These are phyloP conservation scores for Dyspetes luteomarginatus DNA, from an alignment of 2,888 invertebrate genomes.

Conservation along the genomic window DNA sequence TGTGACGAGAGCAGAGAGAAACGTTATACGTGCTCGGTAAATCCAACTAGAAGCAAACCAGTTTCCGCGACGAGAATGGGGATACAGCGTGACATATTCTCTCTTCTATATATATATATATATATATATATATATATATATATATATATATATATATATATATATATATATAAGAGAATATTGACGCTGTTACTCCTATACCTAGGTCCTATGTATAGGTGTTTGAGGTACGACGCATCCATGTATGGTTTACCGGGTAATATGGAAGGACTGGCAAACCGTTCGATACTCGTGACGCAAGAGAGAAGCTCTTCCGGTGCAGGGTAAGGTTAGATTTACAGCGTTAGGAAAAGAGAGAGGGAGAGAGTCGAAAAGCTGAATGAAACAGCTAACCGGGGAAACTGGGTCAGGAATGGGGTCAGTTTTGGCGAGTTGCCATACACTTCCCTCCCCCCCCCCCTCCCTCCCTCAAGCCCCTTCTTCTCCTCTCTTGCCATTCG, in stretches of 20 bases:
- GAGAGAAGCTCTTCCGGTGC: conserved; percentile 62
- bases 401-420: conserved; percentile 73
- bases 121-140: conserved; percentile 4
- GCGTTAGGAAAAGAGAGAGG: conserved; percentile 19
- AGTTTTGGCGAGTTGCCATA: conserved; percentile 68
- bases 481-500: neutral
- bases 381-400: conserved; percentile 72
- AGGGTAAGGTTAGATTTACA: conserved; percentile 35
- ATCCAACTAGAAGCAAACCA: conserved; percentile 35
- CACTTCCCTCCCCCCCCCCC: conserved; percentile 54
- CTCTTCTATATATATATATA: neutral
- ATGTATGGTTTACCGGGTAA: conserved; percentile 29
- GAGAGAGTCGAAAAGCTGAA: conserved; percentile 77
- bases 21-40: conserved; percentile 27
- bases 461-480: neutral
- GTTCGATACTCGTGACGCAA: conserved; percentile 79
- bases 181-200: too few species aligned
- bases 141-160: neutral
- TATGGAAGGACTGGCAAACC: conserved; percentile 42
- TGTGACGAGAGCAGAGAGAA: conserved; percentile 2
- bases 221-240: conserved; percentile 37
- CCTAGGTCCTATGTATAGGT: too few species aligned
- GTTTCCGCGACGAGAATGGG: conserved; percentile 29
- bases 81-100: conserved; percentile 22
- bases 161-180: neutral